Evolutionary conservation across 2,888 invertebrate species (phyloP).

Genomic region (Brachyopa scutellaris): DNA sequence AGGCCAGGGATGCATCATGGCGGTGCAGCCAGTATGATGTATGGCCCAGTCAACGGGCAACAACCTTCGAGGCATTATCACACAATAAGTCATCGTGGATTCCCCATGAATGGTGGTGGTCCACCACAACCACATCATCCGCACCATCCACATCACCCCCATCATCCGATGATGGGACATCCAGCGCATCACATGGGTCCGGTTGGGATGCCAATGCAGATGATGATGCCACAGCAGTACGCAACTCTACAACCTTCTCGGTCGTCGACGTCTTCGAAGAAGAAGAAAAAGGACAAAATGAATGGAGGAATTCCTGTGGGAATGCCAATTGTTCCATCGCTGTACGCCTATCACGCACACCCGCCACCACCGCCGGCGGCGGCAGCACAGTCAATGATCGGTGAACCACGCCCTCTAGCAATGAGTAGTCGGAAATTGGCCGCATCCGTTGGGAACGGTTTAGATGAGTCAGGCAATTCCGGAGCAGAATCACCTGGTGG

Average conservation of each 20-base stretch:
- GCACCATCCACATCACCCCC: constrained; percentile 79
- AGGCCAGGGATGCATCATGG: constrained; percentile 77
- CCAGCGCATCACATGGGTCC: constrained; percentile 79
- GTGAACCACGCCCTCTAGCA: constrained; percentile 83
- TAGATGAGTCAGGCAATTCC: constrained; percentile 83
- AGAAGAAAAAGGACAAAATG: constrained; percentile 82
- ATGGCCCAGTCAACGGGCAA: constrained; percentile 81
- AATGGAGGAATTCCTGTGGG: constrained; percentile 81
- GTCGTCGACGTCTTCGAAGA: constrained; percentile 83
- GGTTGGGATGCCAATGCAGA: constrained; percentile 81
- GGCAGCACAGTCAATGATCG: constrained; percentile 84
- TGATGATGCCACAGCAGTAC: constrained; percentile 84
- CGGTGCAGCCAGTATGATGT: constrained; percentile 80
- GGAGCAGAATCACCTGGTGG: constrained; percentile 85
- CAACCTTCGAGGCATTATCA: constrained; percentile 81
- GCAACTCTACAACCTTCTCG: constrained; percentile 86
- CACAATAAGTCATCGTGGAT: constrained; percentile 82
- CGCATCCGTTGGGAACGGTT: constrained; percentile 86
- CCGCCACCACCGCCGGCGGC: constrained; percentile 80
- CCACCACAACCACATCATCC: constrained; percentile 78
- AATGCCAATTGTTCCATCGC: constrained; percentile 83
- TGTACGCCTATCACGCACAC: constrained; percentile 81
- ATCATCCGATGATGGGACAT: constrained; percentile 77
- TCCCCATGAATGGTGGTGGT: constrained; percentile 73
- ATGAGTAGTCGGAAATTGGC: constrained; percentile 85